Conservation (phyloP, 1,140 invertebrate species). For the Teleogryllus occipitalis region DNA sequence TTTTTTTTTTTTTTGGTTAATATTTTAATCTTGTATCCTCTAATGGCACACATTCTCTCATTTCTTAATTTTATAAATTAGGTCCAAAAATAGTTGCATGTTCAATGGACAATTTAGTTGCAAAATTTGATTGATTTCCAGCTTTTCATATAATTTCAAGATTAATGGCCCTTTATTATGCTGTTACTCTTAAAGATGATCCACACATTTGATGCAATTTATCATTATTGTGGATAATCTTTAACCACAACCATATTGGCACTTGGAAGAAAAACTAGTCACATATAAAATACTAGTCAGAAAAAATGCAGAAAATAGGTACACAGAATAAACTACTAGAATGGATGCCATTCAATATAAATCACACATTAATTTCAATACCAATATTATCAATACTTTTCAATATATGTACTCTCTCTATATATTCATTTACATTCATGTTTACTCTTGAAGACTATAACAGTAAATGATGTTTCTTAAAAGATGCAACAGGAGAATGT, state of each 20-base stretch:
- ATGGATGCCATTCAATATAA: slow-evolving; percentile 5
- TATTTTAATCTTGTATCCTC: too few relatives aligned
- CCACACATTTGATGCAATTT: not conserved
- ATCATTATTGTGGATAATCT: not conserved
- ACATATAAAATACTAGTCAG: not conserved
- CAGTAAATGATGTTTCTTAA: too few relatives aligned
- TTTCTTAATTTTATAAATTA: not conserved
- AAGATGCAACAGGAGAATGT: not conserved
- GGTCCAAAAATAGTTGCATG: not conserved
- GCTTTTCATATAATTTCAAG: not conserved
- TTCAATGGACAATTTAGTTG: too few relatives aligned
- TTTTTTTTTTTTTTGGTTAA: too few relatives aligned
- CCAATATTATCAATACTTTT: not conserved
- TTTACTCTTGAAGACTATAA: not conserved
- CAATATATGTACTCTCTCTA: not conserved
- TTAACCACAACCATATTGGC: not conserved
- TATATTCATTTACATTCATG: not conserved
- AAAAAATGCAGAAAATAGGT: not conserved
- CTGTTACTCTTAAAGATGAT: not conserved
- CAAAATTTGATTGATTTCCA: too few relatives aligned
- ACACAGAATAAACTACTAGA: not conserved
- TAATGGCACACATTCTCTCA: too few relatives aligned
- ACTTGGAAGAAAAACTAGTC: not conserved
- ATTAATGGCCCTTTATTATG: not conserved
- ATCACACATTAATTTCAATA: not conserved